phyloP scores from a whole-genome alignment of 2,113 vertebrate genomes.

The Pachyramphus minor region DNA sequence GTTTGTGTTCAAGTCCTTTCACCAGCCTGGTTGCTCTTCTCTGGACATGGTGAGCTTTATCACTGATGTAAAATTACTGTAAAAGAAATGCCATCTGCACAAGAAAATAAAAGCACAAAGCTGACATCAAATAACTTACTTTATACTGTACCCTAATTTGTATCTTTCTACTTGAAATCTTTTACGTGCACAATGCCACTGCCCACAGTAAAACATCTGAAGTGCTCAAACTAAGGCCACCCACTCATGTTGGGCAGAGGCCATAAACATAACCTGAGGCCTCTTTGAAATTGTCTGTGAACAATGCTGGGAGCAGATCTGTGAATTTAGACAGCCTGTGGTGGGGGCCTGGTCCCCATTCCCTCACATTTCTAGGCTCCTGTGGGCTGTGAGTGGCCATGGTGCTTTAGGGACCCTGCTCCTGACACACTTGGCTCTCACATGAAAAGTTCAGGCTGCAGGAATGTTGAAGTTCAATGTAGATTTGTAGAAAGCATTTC shows the following conservation, averaged over 20 bases:
- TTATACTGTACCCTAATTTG: not conserved
- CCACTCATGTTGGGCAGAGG: fast-evolving
- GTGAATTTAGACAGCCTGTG: fast-evolving
- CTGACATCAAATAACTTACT: not conserved
- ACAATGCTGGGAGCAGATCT: fast-evolving
- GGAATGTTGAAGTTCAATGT: fast-evolving
- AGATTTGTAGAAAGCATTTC: not conserved
- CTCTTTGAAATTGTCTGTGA: fast-evolving
- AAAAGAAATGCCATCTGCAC: not conserved
- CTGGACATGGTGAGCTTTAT: not conserved
- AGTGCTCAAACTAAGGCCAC: fast-evolving
- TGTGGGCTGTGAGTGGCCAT: fast-evolving
- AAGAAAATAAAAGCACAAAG: not conserved
- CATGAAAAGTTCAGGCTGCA: fast-evolving
- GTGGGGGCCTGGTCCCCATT: not conserved
- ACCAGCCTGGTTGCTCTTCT: too few relatives aligned
- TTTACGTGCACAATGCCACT: fast-evolving
- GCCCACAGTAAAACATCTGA: not conserved
- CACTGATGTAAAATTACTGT: not conserved
- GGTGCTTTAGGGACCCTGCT: fast-evolving
- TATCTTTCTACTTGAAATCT: not conserved
- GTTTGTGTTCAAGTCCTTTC: too few relatives aligned
- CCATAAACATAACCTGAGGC: fast-evolving
- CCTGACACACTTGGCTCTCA: fast-evolving
- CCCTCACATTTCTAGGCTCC: fast-evolving